Base-by-base conservation (phyloP, 2,797 vertebrate genomes). In the Acipenser oxyrinchus region DNA sequence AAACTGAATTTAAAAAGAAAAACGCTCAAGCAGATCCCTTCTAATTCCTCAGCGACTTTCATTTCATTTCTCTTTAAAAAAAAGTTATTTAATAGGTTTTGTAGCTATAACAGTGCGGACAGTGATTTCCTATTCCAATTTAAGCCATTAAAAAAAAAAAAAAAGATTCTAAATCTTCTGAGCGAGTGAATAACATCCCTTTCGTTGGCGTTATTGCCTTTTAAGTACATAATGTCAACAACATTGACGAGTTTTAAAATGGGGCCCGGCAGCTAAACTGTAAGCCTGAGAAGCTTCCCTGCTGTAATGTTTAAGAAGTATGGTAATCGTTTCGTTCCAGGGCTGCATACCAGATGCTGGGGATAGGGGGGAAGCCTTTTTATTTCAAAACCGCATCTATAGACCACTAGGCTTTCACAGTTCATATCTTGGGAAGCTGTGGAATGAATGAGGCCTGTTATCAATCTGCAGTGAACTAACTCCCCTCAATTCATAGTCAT, bases 311-410 rank as follows among this genome's bases (percentile, higher is more conserved):
- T 58, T 13, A 58, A 58, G 13, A 58, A 58, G 13, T 58, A 58
- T n/a, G 12, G 55, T 58, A n/a, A 58, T 58, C 13, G 62, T 23
- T 63, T 51, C 79, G 78, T 75, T 64, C 75, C 76, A 82, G 84
- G 84, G 87, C 88, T 92, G 90, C 75, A 78, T 71, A 82, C 86
- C 91, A 93, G 88, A 92, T 93, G 91, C 86, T 79, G 68, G 59
- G 78, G 77, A 82, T 77, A 79, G 77, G 80, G 77, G 79, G 70
- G 66, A 74, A 77, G 69, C 75, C 74, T 76, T 86, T 87, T 81
- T 71, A 67, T 82, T 83, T 81, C 53, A 70, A 78, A 86, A 81
- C 75, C 73, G 78, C 83, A 87, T 87, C 82, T 87, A 86, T 83
- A 78, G 80, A 86, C 62, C 51, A 23, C 49, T 53, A 85, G 69